A percentile compares a stretch with the other conserved stretches of the same genome.
These are phyloP conservation scores for Danio albolineatus DNA, from an alignment of 2,797 vertebrate species.

Conservation along the genomic window DNA sequence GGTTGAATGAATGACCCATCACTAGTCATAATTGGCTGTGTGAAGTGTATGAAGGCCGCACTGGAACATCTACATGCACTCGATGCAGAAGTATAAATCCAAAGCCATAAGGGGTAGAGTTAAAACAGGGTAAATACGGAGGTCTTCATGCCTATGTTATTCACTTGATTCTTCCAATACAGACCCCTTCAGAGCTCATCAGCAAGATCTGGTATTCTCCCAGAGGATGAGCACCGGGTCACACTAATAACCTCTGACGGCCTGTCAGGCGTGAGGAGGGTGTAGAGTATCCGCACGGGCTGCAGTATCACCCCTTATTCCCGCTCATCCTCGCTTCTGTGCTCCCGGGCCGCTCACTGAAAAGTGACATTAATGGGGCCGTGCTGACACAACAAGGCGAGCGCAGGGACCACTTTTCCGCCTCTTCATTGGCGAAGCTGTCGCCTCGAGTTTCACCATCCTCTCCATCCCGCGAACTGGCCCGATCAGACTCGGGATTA, in stretches of 20 bases:
- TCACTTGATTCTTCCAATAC: neutral
- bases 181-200: slow-evolving; percentile 17
- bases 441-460: slow-evolving; percentile 80
- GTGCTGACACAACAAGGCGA: slow-evolving; percentile 84
- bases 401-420: slow-evolving; percentile 81
- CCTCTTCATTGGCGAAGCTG: slow-evolving; percentile 82
- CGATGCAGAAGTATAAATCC: no score
- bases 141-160: neutral
- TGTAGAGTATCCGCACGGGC: slow-evolving; percentile 84
- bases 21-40: no score
- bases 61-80: no score
- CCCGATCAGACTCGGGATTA: slow-evolving; percentile 76
- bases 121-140: slow-evolving; percentile 10
- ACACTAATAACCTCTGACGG: slow-evolving; percentile 80
- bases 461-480: slow-evolving; percentile 67
- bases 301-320: slow-evolving; percentile 80
- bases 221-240: slow-evolving; percentile 60
- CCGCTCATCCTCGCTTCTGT: slow-evolving; percentile 80
- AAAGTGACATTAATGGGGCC: slow-evolving; percentile 88
- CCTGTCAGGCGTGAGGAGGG: slow-evolving; percentile 81
- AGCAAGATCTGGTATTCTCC: slow-evolving; percentile 51
- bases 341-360: slow-evolving; percentile 68
- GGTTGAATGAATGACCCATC: no score
- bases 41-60: no score
- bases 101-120: no score